Evolutionary conservation across 2,888 invertebrate genomes (phyloP), one percentile per base, ranked within the genome.

Genomic region (Malthinus flaveolus): DNA sequence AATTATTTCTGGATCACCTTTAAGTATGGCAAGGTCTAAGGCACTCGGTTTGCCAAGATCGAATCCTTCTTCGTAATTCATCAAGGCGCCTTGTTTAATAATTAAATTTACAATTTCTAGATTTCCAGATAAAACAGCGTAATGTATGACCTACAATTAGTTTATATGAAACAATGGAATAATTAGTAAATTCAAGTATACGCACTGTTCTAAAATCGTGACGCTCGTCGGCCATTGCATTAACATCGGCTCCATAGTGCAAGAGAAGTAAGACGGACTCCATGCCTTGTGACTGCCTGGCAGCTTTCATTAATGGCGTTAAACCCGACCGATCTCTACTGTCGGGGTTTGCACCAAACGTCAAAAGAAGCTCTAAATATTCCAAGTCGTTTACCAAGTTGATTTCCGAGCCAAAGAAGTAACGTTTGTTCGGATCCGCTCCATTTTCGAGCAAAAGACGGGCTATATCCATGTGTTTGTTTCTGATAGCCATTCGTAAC

Each of bases 221-320:
- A 58, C 93, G 82, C n/a, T 88, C 87, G 71, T 93, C 91, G 0
- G 93, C 87, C 81, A 90, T 87, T 3, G 91, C 89, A 76, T 95
- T 95, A 1, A 95, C 89, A 70, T 94, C 88, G 0, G 95, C 95
- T 0, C 93, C 93, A 73, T 88, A 85, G 67, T 87, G 88, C 65
- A 94, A 79, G 33, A 95, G 80, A 8, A 93, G 79, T 53, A 91
- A 79, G 0, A 90, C 90, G 1, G 91, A 85, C 49, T 89, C 86
- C 76, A 90, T 86, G 50, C 91, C 88, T 88, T 89, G 76, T 11
- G 76, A 87, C 71, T 90, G 85, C 48, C 93, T 79, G 10, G 92
- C 91, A 6, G 94, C 93, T 75, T 93, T 93, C 95, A 96, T 96
- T 13, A 96, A 80, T 1, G 95, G 93, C 0, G 94, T 94, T 10